Conservation (phyloP, 2,888 invertebrate genomes). For the Encarsia formosa region DNA sequence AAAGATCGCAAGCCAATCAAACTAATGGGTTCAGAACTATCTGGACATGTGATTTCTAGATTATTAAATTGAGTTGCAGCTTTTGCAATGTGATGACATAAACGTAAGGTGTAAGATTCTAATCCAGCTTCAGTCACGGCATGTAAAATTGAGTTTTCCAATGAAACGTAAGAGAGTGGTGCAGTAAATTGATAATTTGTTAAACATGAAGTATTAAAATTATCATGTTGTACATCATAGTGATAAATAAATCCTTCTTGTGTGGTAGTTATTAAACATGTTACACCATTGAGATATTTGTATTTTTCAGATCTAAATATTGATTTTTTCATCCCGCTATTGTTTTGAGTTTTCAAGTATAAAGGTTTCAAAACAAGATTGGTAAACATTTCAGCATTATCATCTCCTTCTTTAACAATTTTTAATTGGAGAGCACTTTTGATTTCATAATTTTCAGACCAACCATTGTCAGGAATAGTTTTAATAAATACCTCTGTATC, state of each 20-base stretch:
- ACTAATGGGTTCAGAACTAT: slow-evolving; percentile 60
- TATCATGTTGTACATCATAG: slow-evolving; percentile 50
- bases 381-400: slow-evolving; percentile 54
- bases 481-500: slow-evolving; percentile 53
- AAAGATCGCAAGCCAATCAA: slow-evolving; percentile 67
- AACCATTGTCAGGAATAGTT: slow-evolving; percentile 47
- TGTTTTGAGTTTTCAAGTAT: slow-evolving; percentile 41
- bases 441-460: slow-evolving; percentile 51
- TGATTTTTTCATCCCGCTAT: slow-evolving; percentile 40
- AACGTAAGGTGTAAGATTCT: slow-evolving; percentile 67
- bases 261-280: slow-evolving; percentile 61
- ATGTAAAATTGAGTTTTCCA: slow-evolving; percentile 68
- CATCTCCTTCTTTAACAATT: slow-evolving; percentile 49
- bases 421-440: slow-evolving; percentile 54
- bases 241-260: slow-evolving; percentile 74
- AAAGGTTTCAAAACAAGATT: slow-evolving; percentile 54
- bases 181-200: slow-evolving; percentile 67
- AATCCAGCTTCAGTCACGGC: slow-evolving; percentile 72
- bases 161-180: slow-evolving; percentile 62
- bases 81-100: slow-evolving; percentile 60
- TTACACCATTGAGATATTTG: slow-evolving; percentile 58
- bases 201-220: slow-evolving; percentile 35
- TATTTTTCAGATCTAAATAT: slow-evolving; percentile 57
- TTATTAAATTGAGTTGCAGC: slow-evolving; percentile 52
- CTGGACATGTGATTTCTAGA: slow-evolving; percentile 55